Evolutionary conservation across 2,797 vertebrate species (phyloP), one percentile per base, ranked within the genome.

Genomic region (Yasuhikotakia modesta): DNA sequence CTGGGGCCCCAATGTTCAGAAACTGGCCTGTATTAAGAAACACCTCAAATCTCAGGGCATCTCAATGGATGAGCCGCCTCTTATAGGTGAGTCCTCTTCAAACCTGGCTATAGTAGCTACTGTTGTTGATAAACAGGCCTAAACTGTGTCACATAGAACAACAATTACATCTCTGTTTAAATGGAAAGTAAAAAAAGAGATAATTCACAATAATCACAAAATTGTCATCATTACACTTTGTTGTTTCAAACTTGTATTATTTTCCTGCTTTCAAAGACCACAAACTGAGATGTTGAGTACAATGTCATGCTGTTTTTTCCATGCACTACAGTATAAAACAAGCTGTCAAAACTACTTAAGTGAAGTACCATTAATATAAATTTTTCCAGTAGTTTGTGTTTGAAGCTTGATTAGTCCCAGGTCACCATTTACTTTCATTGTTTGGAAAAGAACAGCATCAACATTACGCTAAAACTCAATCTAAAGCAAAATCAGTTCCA

Each of bases 41-140:
- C 97, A 99, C 94, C 97, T 99, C 94, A 96, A 95, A 95, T 98
- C 97, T 98, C 97, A 99, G 97, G 97, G 97, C 95, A 99, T 99
- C 93, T 93, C 93, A 91, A 98, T 99, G 96, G 96, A 99, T 3
- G 97, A 99, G 91, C 96, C 97, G 81, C 97, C 97, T 21, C 95
- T 99, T 88, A 99, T 99, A 87, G 97, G 97, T 99, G 87, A 96
- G 95, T 67, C 10, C 10, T 21, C 13, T 30, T 39, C 45, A 11
- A 21, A 61, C 35, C 22, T 2, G 45, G 11, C 2, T 4, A 65
- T 16, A 46, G 30, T 11, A 11, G 5, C 5, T 48, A 30, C 13
- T 24, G 19, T 48, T 60, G 27, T 35, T 50, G 7, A 11, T 57
- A 19, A 55, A 30, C 60, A 39, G 35, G 19, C 35, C 6, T 70